These are phyloP conservation scores for Astyanax mexicanus DNA, from an alignment of 2,797 vertebrate genomes.

Conservation along the genomic window DNA sequence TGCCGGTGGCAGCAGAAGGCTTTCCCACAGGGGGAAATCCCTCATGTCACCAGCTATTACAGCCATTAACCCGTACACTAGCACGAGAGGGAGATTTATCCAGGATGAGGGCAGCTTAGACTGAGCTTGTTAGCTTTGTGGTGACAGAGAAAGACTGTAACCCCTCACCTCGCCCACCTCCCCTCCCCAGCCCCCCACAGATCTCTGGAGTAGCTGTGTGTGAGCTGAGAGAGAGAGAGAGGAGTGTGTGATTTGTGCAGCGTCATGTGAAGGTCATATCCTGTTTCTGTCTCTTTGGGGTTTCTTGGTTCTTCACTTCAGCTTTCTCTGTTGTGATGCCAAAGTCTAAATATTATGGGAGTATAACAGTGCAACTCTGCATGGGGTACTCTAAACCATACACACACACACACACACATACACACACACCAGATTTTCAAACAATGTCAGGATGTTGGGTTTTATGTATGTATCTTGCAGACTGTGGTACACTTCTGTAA, in stretches of 20 bases:
- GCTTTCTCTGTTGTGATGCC: conserved; percentile 22
- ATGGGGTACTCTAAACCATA: background rate
- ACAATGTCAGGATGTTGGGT: too few relatives aligned
- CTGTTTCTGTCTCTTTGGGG: conserved; percentile 12
- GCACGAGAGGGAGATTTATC: conserved; percentile 64
- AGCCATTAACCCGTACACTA: conserved; percentile 62
- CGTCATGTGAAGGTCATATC: conserved; percentile 21
- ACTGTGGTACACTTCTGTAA: too few relatives aligned
- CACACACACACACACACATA: conserved; percentile 8
- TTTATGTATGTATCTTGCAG: too few relatives aligned
- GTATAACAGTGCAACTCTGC: background rate
- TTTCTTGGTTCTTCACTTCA: conserved; percentile 5
- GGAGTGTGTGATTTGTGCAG: conserved; percentile 18
- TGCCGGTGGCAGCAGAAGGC: conserved; percentile 2
- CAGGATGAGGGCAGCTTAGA: conserved; percentile 73
- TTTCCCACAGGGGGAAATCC: conserved; percentile 67
- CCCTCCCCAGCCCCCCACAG: conserved; percentile 18
- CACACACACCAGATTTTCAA: too few relatives aligned
- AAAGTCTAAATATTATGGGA: conserved; percentile 22
- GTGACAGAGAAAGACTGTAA: conserved; percentile 57
- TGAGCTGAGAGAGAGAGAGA: conserved; percentile 13
- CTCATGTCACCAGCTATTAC: conserved; percentile 72
- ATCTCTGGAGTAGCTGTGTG: conserved; percentile 18
- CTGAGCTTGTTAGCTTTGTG: conserved; percentile 74
- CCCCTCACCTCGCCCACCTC: too few relatives aligned